A percentile compares a stretch with the other conserved stretches of the same genome.
Evolutionary conservation across 2,888 invertebrate genomes (phyloP).

Genomic region (Mimachlamys varia): DNA sequence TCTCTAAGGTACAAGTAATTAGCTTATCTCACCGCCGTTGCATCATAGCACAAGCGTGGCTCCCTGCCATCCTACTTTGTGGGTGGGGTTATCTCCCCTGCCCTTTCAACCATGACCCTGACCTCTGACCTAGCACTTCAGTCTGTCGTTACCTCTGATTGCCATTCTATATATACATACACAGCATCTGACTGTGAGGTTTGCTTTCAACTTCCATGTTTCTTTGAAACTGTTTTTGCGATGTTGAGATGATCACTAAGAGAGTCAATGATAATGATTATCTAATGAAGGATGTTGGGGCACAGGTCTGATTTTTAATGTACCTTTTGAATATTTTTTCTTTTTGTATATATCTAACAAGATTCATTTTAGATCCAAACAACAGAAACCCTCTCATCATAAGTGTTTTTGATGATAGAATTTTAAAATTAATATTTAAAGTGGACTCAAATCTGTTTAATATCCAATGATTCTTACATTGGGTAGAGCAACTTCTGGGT

Average conservation of each 20-base stretch:
- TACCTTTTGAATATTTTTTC: neutral
- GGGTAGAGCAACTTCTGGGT: too few relatives aligned
- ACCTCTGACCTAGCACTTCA: constrained; percentile 22
- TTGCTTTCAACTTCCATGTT: constrained; percentile 22
- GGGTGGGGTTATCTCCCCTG: constrained; percentile 16
- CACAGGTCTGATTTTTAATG: neutral
- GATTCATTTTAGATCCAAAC: neutral
- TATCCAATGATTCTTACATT: too few relatives aligned
- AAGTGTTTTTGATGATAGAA: neutral
- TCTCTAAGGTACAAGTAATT: neutral
- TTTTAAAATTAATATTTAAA: too few relatives aligned
- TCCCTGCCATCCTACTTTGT: constrained; percentile 16
- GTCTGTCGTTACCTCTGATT: constrained; percentile 15
- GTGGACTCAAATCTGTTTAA: too few relatives aligned
- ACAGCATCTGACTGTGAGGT: neutral
- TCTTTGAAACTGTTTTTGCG: constrained; percentile 25
- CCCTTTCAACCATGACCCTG: neutral
- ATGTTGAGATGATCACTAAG: neutral
- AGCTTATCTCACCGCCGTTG: neutral
- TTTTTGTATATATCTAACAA: neutral
- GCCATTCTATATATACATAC: neutral
- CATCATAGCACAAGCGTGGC: neutral
- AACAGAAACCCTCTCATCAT: neutral
- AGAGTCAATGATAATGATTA: neutral
- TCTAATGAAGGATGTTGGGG: neutral